A percentile compares a stretch with the other conserved stretches of the same genome.
phyloP scores from a whole-genome alignment of 2,113 vertebrate genomes.

The Alligator sinensis region DNA sequence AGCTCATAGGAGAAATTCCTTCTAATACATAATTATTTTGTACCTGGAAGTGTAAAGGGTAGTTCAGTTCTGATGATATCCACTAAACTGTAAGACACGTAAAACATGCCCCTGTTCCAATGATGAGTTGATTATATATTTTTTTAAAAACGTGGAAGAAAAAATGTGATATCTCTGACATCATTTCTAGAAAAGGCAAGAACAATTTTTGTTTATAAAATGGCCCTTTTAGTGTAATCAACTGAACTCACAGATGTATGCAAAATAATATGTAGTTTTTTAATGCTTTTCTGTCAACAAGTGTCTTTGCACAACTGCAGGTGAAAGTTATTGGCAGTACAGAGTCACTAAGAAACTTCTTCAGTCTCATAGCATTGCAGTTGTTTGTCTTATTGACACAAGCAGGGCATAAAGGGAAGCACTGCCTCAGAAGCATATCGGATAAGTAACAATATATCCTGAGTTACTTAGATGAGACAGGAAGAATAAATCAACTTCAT shows the following conservation, averaged over 20 bases:
- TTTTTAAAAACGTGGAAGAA: not conserved
- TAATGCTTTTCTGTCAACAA: not conserved
- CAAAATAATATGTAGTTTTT: not conserved
- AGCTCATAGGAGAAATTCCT: not conserved
- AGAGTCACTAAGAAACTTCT: slow-evolving; percentile 11
- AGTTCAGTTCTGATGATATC: no score
- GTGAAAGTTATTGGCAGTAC: slow-evolving; percentile 21
- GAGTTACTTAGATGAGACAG: not conserved
- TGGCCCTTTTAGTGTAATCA: not conserved
- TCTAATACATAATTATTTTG: not conserved
- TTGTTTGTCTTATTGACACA: not conserved
- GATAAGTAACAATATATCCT: not conserved
- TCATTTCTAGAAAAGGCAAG: not conserved
- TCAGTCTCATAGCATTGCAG: not conserved
- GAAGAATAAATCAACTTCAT: not conserved
- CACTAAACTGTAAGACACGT: no score
- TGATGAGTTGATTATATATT: not conserved
- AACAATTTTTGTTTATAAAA: slow-evolving; percentile 16
- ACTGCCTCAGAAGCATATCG: not conserved
- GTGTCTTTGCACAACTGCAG: not conserved
- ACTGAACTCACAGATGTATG: not conserved
- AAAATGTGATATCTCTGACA: not conserved
- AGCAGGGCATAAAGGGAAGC: slow-evolving; percentile 2
- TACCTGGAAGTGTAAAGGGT: not conserved
- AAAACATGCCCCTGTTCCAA: not conserved